phyloP scores from a whole-genome alignment of 2,888 invertebrate species.

The Coecobrya sp. region DNA sequence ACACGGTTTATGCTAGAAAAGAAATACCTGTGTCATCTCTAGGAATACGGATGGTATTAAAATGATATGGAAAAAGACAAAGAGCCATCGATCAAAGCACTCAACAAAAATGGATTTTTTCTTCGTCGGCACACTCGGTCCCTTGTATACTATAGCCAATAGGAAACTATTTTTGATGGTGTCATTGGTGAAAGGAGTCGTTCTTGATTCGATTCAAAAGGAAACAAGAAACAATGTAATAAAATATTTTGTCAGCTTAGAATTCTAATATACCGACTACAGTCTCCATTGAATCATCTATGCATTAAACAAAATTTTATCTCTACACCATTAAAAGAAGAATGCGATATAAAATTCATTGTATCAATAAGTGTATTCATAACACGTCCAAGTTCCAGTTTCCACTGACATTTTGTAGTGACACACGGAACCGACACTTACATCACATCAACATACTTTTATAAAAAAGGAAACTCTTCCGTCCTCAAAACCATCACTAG shows the following conservation, averaged over 20 bases:
- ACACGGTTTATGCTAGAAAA: no score
- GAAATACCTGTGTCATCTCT: no score
- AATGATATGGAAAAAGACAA: no score
- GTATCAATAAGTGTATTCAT: slow-evolving; percentile 12
- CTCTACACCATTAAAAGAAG: slow-evolving; percentile 2
- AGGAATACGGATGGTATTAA: no score
- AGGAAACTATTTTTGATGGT: slow-evolving; percentile 1
- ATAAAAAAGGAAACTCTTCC: slow-evolving; percentile 17
- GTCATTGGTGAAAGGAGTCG: background rate
- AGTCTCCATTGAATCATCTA: background rate
- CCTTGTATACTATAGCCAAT: no score
- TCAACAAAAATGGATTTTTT: background rate
- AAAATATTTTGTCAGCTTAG: background rate
- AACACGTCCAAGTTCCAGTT: slow-evolving; percentile 7
- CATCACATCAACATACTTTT: background rate
- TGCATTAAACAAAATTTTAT: background rate
- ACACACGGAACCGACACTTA: background rate
- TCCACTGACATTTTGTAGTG: background rate
- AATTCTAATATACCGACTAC: background rate
- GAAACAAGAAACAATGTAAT: background rate
- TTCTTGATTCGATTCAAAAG: background rate
- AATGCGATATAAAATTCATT: slow-evolving; percentile 4
- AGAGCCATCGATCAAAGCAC: slow-evolving; percentile 8
- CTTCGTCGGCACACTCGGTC: background rate
- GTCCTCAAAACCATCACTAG: background rate